Percentiles rank a stretch among this genome's conserved stretches.
Conservation (phyloP, 2,888 invertebrate genomes). For the Melanophora roralis region DNA sequence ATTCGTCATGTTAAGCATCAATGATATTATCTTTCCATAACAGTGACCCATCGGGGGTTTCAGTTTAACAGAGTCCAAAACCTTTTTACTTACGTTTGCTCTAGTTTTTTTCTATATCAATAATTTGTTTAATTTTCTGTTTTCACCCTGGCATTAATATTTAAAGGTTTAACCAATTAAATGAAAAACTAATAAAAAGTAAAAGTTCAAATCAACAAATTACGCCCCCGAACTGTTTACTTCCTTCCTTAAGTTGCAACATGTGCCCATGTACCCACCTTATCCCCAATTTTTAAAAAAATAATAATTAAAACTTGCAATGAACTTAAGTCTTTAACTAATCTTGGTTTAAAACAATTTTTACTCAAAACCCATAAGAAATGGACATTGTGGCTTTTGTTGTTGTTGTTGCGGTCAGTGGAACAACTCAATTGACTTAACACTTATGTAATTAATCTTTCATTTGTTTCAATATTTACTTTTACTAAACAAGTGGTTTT, state of each 20-base stretch:
- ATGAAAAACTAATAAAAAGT: background rate
- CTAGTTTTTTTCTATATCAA: too few relatives aligned
- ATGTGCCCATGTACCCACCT: too few relatives aligned
- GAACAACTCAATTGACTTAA: conserved; percentile 42
- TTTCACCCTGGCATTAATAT: too few relatives aligned
- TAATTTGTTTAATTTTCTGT: too few relatives aligned
- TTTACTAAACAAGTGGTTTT: background rate
- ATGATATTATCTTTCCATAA: too few relatives aligned
- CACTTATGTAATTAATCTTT: conserved; percentile 51
- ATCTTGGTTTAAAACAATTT: background rate
- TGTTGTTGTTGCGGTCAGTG: background rate
- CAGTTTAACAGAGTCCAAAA: too few relatives aligned
- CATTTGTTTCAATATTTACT: conserved; percentile 4
- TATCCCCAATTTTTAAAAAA: background rate
- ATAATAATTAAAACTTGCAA: background rate
- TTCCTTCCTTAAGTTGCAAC: too few relatives aligned
- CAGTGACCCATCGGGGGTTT: too few relatives aligned
- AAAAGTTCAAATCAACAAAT: conserved; percentile 8
- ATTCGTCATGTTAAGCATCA: too few relatives aligned
- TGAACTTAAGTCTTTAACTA: background rate
- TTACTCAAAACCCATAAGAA: background rate
- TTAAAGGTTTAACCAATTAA: background rate
- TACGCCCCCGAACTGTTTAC: too few relatives aligned
- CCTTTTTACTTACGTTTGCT: too few relatives aligned
- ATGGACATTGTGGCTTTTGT: background rate